Conservation (phyloP, 2,797 vertebrate genomes). For the Sebastes wilsoni region DNA sequence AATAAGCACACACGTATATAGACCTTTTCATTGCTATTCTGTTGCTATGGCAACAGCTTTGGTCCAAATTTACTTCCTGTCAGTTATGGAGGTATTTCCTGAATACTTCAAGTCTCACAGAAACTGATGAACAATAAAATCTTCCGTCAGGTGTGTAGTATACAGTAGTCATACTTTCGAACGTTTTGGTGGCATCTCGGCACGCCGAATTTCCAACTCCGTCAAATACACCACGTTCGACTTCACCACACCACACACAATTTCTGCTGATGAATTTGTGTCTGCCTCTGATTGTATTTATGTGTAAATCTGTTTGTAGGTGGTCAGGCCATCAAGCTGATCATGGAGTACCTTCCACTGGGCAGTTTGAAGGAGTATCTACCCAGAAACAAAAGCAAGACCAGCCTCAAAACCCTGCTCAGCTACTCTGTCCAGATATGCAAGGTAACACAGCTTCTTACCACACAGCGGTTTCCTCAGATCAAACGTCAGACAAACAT, state of each 20-base stretch:
- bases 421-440: constrained; percentile 94
- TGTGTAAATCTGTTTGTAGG: constrained; percentile 76
- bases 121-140: neutral
- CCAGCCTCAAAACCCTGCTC: constrained; percentile 87
- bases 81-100: neutral
- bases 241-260: neutral
- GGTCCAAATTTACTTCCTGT: no score
- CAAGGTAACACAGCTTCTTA: constrained; percentile 79
- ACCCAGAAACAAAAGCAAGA: constrained; percentile 89
- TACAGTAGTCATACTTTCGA: neutral
- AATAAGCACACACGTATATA: neutral
- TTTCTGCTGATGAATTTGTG: neutral
- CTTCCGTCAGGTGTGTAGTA: neutral
- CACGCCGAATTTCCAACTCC: neutral
- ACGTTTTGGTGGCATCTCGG: neutral
- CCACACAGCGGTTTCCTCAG: neutral
- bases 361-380: constrained; percentile 97
- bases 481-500: neutral
- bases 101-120: neutral
- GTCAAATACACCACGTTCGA: neutral
- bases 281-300: neutral
- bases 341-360: constrained; percentile 97
- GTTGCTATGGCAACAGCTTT: no score
- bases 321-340: constrained; percentile 93
- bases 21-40: no score